A percentile compares a stretch with the other conserved stretches of the same genome.
phyloP scores from a whole-genome alignment of 2,113 vertebrate species.

The Micromys minutus region DNA sequence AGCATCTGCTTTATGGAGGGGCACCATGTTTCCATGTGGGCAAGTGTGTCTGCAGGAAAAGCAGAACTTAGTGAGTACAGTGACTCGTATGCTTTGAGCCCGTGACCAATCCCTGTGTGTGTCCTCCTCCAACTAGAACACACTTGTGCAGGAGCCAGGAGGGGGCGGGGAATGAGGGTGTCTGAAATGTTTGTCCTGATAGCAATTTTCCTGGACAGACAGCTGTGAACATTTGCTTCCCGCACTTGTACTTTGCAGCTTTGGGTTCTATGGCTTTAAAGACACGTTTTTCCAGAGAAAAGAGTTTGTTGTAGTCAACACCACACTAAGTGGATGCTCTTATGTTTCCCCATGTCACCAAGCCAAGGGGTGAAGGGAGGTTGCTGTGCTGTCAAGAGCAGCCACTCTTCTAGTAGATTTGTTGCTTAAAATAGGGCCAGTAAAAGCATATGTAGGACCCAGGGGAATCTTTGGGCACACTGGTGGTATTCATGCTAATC shows the following conservation, averaged over 20 bases:
- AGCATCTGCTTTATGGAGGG: slow-evolving; percentile 15
- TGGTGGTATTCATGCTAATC: not conserved
- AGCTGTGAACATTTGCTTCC: not conserved
- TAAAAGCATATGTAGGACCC: not conserved
- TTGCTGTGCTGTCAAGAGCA: not conserved
- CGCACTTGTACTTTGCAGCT: not conserved
- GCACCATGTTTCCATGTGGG: not conserved
- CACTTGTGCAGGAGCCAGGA: not conserved
- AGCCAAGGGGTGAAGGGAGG: not conserved
- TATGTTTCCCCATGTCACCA: not conserved
- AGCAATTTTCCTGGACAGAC: not conserved
- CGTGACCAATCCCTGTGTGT: not conserved
- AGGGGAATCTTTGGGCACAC: not conserved
- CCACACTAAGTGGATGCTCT: not conserved
- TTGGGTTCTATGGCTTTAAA: not conserved
- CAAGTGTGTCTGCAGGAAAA: not conserved
- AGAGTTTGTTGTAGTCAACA: not conserved
- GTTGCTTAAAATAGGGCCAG: not conserved
- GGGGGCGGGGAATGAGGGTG: not conserved
- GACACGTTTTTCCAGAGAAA: not conserved
- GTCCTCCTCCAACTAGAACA: not conserved
- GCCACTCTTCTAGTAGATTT: not conserved
- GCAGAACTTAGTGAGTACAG: not conserved
- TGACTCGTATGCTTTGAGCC: not conserved
- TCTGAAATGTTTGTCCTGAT: not conserved